phyloP scores from a whole-genome alignment of 2,113 vertebrate species.

The Urocynchramus pylzowi region DNA sequence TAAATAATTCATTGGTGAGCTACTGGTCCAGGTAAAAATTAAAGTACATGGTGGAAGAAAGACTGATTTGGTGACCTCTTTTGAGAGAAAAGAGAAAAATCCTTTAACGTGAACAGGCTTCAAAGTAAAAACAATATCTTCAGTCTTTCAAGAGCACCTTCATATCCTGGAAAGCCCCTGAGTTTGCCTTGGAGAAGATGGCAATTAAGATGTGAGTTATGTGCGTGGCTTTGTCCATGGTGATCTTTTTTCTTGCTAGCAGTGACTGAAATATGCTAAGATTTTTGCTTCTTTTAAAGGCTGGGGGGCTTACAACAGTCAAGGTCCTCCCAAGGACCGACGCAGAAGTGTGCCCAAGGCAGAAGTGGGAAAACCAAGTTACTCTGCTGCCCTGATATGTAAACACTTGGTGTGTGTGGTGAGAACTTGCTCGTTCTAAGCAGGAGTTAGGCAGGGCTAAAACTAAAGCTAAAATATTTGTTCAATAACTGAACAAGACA shows the following conservation, averaged over 20 bases:
- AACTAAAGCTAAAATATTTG: background rate
- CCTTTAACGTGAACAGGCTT: background rate
- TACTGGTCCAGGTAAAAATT: background rate
- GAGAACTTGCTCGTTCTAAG: rapidly evolving
- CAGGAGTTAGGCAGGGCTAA: background rate
- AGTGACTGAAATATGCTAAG: background rate
- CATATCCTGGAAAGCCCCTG: background rate
- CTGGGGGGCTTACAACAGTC: background rate
- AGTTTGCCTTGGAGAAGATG: background rate
- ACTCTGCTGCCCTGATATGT: background rate
- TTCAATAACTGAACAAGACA: background rate
- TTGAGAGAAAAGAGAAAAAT: background rate
- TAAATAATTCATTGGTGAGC: background rate
- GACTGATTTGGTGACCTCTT: background rate
- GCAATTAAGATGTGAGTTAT: background rate
- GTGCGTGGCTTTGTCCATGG: background rate
- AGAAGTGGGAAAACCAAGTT: background rate
- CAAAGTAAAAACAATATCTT: background rate
- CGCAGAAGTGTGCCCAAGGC: background rate
- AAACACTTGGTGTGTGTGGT: rapidly evolving
- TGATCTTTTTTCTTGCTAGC: background rate
- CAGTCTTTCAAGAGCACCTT: background rate
- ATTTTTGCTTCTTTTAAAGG: background rate
- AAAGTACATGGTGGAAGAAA: background rate
- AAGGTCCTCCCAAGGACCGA: too few relatives aligned